Conservation (phyloP, 2,888 invertebrate genomes). For the Tortricodes alternella region DNA sequence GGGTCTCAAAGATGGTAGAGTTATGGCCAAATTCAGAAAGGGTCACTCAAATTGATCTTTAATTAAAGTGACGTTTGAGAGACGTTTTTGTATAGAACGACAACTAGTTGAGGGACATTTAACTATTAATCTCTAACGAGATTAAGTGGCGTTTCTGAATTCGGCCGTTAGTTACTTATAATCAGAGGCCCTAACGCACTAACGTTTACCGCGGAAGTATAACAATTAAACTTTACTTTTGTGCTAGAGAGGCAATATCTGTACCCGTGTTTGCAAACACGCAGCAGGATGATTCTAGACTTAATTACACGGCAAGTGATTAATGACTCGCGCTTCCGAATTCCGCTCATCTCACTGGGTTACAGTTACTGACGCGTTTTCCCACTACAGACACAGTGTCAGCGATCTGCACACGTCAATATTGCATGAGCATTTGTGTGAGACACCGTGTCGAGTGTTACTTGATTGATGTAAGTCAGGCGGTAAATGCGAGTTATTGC, state of each 20-base stretch:
- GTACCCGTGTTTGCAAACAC: neutral
- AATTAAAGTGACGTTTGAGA: too few relatives aligned
- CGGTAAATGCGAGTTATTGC: neutral
- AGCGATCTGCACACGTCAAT: neutral
- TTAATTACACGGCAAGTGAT: slow-evolving; percentile 25
- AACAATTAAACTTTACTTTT: too few relatives aligned
- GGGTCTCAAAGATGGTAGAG: too few relatives aligned
- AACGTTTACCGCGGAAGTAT: too few relatives aligned
- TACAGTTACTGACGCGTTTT: neutral
- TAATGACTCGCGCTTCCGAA: slow-evolving; percentile 13
- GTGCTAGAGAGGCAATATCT: neutral
- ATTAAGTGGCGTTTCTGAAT: too few relatives aligned
- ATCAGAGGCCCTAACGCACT: too few relatives aligned
- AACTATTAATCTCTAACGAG: too few relatives aligned
- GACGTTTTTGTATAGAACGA: too few relatives aligned
- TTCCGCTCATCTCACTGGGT: slow-evolving; percentile 3
- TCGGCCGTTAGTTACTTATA: too few relatives aligned
- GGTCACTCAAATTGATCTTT: too few relatives aligned
- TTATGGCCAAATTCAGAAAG: too few relatives aligned
- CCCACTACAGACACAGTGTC: neutral
- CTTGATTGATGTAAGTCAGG: neutral
- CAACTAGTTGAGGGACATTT: too few relatives aligned
- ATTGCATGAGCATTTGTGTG: neutral
- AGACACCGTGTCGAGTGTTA: neutral
- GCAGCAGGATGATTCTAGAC: slow-evolving; percentile 22